Conservation (phyloP, 2,113 vertebrate species). For the Galeopterus variegatus region DNA sequence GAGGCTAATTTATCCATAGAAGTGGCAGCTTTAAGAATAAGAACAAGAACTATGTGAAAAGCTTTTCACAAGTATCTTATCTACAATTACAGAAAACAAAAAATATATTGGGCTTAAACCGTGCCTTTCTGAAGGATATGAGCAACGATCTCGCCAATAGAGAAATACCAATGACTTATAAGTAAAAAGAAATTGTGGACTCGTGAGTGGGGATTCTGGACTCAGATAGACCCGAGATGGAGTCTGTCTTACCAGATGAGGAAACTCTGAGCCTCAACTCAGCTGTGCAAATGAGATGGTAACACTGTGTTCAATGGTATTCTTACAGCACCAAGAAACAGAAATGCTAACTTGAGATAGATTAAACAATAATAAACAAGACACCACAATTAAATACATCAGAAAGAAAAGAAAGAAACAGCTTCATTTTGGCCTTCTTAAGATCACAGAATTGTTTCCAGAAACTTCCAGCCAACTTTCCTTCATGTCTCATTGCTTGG, state of each 20-base stretch:
- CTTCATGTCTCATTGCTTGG: background rate
- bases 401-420: background rate
- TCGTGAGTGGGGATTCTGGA: background rate
- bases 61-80: background rate
- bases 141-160: background rate
- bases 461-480: background rate
- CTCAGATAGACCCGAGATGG: background rate
- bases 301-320: background rate
- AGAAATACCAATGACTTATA: background rate
- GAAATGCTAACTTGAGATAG: background rate
- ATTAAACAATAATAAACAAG: background rate
- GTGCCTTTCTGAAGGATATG: background rate
- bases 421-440: background rate
- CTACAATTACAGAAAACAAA: slow-evolving; percentile 31
- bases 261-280: background rate
- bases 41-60: background rate
- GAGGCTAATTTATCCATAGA: slow-evolving; percentile 4
- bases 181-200: background rate
- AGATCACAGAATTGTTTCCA: background rate
- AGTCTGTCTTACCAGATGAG: background rate
- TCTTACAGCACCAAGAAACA: background rate
- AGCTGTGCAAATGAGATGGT: background rate
- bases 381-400: background rate
- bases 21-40: background rate
- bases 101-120: background rate